Evolutionary conservation across 1,140 invertebrate genomes (phyloP).

Genomic region (Drosophila ambigua): DNA sequence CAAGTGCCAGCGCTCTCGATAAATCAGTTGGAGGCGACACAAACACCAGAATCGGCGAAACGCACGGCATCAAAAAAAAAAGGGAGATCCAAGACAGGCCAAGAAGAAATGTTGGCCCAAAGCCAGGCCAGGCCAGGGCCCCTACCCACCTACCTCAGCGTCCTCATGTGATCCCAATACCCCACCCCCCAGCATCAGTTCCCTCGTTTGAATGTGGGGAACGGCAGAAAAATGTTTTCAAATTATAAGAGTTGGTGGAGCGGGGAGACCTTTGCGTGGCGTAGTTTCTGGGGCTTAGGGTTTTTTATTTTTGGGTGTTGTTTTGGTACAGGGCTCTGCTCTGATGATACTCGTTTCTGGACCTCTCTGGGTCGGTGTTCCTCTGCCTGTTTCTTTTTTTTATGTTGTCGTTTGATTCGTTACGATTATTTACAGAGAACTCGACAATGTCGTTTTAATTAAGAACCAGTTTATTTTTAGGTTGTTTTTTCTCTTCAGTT

Average conservation of each 20-base stretch:
- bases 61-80: slow-evolving; percentile 36
- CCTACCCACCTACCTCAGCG: not conserved
- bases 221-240: slow-evolving; percentile 56
- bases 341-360: slow-evolving; percentile 9
- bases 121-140: slow-evolving; percentile 20
- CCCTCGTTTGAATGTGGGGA: slow-evolving; percentile 49
- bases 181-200: not conserved
- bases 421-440: slow-evolving; percentile 75
- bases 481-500: slow-evolving; percentile 31
- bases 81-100: slow-evolving; percentile 14
- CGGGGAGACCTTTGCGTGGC: slow-evolving; percentile 28
- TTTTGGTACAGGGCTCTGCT: not conserved
- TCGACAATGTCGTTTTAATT: slow-evolving; percentile 74
- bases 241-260: slow-evolving; percentile 37
- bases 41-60: slow-evolving; percentile 48
- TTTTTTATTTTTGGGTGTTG: slow-evolving; percentile 9
- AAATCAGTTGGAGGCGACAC: slow-evolving; percentile 57
- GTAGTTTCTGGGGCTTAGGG: slow-evolving; percentile 18
- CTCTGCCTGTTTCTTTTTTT: slow-evolving; percentile 20
- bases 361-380: slow-evolving; percentile 33
- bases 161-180: slow-evolving; percentile 8
- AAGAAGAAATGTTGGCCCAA: slow-evolving; percentile 48
- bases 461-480: slow-evolving; percentile 67
- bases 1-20: slow-evolving; percentile 55
- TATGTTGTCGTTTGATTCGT: slow-evolving; percentile 68